phyloP scores from a whole-genome alignment of 2,888 invertebrate genomes.

The Erebia ligea region DNA sequence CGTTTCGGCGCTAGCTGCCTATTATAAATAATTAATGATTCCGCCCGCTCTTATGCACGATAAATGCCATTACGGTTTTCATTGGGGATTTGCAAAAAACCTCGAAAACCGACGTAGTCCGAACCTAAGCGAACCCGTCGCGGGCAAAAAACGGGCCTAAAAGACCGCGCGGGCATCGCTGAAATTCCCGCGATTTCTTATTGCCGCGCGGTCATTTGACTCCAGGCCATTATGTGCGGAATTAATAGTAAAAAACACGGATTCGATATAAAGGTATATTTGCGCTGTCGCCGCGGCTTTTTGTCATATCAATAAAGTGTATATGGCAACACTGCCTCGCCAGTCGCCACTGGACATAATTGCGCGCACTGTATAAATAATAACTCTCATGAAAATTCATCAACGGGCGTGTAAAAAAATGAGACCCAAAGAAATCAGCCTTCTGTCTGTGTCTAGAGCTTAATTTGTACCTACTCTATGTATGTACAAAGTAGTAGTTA shows the following conservation, averaged over 20 bases:
- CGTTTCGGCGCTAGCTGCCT: conserved; percentile 77
- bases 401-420: conserved; percentile 14
- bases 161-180: conserved; percentile 79
- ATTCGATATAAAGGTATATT: conserved; percentile 77
- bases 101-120: conserved; percentile 70
- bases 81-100: conserved; percentile 76
- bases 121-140: conserved; percentile 68
- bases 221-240: conserved; percentile 78
- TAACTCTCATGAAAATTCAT: conserved; percentile 78
- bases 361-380: conserved; percentile 75
- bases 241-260: conserved; percentile 78
- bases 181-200: conserved; percentile 80
- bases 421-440: not conserved
- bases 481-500: too few relatives aligned
- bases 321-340: conserved; percentile 58
- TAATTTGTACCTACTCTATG: too few relatives aligned
- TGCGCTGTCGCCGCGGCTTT: conserved; percentile 68
- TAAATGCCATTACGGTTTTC: conserved; percentile 83
- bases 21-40: conserved; percentile 84
- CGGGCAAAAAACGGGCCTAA: conserved; percentile 69
- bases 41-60: conserved; percentile 80
- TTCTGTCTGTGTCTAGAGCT: too few relatives aligned
- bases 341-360: conserved; percentile 47
- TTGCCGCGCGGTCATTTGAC: conserved; percentile 77
- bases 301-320: conserved; percentile 69